Percentiles rank a stretch among this genome's conserved stretches.
phyloP scores from a whole-genome alignment of 1,140 invertebrate genomes.

The Caenorhabditis briggsae region DNA sequence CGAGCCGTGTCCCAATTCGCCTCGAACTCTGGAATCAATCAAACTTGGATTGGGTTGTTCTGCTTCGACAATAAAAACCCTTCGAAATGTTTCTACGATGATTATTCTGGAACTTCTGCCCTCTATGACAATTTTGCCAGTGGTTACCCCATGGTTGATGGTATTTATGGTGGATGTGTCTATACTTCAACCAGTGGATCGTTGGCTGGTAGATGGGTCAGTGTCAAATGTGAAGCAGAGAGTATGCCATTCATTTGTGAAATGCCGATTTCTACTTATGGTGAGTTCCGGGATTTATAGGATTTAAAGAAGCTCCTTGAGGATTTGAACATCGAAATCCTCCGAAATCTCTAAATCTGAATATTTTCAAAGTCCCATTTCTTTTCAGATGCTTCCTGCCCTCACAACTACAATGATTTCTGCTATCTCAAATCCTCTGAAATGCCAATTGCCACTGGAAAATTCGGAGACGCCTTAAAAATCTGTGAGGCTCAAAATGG shows the following conservation, averaged over 20 bases:
- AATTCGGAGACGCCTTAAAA: background rate
- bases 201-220: background rate
- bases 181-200: background rate
- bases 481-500: background rate
- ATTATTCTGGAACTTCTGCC: background rate
- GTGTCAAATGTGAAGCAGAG: constrained; percentile 7
- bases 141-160: background rate
- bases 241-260: background rate
- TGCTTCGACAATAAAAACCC: background rate
- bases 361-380: too few species aligned
- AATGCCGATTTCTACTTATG: background rate
- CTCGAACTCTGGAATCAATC: background rate
- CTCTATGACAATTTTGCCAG: background rate
- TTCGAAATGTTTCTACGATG: background rate
- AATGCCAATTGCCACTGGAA: background rate
- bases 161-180: background rate
- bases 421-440: background rate
- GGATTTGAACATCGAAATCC: too few species aligned
- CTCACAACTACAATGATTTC: too few species aligned
- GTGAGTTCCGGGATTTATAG: background rate
- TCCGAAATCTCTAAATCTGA: too few species aligned
- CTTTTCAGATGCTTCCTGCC: too few species aligned
- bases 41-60: background rate
- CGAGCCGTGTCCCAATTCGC: background rate
- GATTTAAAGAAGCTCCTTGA: too few species aligned